Percentiles rank a stretch among this genome's conserved stretches.
Conservation (phyloP, 2,888 invertebrate genomes). For the Apodemia mormo region DNA sequence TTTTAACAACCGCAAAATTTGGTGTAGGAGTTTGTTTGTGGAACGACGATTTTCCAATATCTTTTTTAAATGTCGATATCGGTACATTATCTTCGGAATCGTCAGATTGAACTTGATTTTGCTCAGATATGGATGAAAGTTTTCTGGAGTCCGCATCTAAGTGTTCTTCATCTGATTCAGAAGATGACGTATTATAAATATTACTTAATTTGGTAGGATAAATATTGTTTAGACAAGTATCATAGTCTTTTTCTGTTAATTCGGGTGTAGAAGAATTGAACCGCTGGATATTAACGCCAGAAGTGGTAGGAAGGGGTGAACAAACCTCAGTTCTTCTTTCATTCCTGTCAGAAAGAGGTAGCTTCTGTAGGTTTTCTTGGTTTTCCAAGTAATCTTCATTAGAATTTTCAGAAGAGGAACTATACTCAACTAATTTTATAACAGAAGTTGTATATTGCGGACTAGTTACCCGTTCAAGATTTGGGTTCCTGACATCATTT, state of each 20-base stretch:
- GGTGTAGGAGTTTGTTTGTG: constrained; percentile 9
- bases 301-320: too few species aligned
- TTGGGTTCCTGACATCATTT: too few species aligned
- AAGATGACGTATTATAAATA: constrained; percentile 4
- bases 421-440: too few species aligned
- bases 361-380: too few species aligned
- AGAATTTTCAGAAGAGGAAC: too few species aligned
- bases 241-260: background rate
- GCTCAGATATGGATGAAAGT: background rate
- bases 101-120: constrained; percentile 17
- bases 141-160: background rate
- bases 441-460: too few species aligned
- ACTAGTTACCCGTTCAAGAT: too few species aligned
- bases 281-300: background rate
- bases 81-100: constrained; percentile 19
- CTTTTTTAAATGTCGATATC: constrained; percentile 5
- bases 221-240: background rate
- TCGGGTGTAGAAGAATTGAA: background rate
- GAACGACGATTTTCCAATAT: background rate
- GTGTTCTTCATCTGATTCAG: constrained; percentile 17
- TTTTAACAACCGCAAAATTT: constrained; percentile 14
- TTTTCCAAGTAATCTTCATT: too few species aligned
- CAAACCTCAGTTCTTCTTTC: too few species aligned
- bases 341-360: too few species aligned
- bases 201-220: constrained; percentile 1